Conservation (phyloP, 1,140 invertebrate species). For the Penaeus japonicus region DNA sequence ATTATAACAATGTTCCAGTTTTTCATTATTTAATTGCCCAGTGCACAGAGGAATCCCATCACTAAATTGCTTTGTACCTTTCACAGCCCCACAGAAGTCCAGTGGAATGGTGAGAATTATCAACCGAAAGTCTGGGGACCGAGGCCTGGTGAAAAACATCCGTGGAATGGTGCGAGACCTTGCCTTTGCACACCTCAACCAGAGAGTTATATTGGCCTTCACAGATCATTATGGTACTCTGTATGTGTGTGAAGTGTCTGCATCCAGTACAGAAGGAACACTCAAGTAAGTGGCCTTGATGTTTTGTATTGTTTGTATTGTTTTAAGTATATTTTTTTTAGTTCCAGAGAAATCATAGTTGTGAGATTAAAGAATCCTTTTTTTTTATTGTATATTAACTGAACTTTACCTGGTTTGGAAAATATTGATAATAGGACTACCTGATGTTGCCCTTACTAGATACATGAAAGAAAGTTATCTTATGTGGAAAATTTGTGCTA, state of each 20-base stretch:
- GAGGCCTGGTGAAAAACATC: slow-evolving; percentile 86
- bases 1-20: background rate
- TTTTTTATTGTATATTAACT: too few species aligned
- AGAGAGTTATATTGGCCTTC: slow-evolving; percentile 81
- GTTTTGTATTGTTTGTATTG: background rate
- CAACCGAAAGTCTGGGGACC: slow-evolving; percentile 74
- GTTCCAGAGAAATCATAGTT: background rate
- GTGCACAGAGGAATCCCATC: background rate
- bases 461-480: too few species aligned
- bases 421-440: too few species aligned
- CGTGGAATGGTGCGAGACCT: slow-evolving; percentile 85
- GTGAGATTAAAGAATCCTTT: too few species aligned
- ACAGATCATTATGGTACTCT: slow-evolving; percentile 85
- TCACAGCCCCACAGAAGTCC: slow-evolving; percentile 70
- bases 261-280: slow-evolving; percentile 59
- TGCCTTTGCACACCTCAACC: slow-evolving; percentile 82
- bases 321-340: background rate
- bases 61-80: slow-evolving; percentile 27
- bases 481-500: too few species aligned
- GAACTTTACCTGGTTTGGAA: too few species aligned
- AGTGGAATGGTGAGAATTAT: slow-evolving; percentile 85
- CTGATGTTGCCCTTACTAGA: too few species aligned
- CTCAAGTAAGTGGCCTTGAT: slow-evolving; percentile 19
- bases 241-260: slow-evolving; percentile 82
- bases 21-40: background rate